These are phyloP conservation scores for Pandion haliaetus DNA, from an alignment of 2,113 vertebrate genomes.

Conservation along the genomic window DNA sequence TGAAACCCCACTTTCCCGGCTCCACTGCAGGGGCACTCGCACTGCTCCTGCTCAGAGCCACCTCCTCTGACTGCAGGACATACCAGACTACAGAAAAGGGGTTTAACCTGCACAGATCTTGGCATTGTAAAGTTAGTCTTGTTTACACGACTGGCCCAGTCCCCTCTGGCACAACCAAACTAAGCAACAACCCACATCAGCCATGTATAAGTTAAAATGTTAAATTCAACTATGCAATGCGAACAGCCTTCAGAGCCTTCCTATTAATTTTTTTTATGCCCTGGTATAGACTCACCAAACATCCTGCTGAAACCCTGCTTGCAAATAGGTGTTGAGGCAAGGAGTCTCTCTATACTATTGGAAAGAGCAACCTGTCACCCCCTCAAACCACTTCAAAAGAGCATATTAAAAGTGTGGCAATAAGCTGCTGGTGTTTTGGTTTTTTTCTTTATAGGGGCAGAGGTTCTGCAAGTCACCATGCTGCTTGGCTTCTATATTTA, in stretches of 20 bases:
- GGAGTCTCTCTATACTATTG: background rate
- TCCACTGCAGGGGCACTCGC: background rate
- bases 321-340: background rate
- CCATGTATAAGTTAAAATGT: background rate
- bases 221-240: background rate
- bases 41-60: background rate
- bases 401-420: background rate
- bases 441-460: background rate
- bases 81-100: background rate
- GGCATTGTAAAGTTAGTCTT: background rate
- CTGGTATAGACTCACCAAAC: background rate
- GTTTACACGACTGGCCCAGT: background rate
- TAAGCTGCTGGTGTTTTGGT: background rate
- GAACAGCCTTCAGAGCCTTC: background rate
- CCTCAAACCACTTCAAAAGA: background rate
- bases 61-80: fast-evolving
- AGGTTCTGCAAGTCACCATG: background rate
- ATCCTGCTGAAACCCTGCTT: background rate
- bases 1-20: background rate
- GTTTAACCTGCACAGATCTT: background rate
- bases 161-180: background rate
- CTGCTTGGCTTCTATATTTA: background rate
- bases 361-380: background rate
- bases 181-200: background rate
- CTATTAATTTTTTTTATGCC: background rate